Base-by-base conservation (phyloP, 1,140 invertebrate species). In the Colletes latitarsis region DNA sequence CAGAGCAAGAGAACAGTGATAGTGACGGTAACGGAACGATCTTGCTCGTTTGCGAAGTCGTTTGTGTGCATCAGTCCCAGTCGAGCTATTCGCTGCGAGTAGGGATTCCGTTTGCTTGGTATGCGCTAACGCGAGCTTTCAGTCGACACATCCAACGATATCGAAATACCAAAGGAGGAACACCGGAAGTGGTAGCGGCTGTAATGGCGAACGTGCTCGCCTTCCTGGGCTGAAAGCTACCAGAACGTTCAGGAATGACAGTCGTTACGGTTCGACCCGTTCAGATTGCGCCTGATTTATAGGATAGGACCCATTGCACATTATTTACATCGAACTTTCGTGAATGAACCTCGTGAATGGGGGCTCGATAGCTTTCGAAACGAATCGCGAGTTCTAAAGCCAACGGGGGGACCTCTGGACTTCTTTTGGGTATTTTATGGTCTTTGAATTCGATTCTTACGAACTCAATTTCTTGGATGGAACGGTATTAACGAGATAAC, bases 241-340 rank as follows among this genome's bases (percentile, higher is more conserved):
- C 21, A 43, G 19, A 19, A 43, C 39, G 41, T 55, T 46, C 46
- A 49, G 2, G 63, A 55, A 30, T 77, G 75, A 63, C 74, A 82
- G 72, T 75, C 80, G 73, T 78, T 82, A 67, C 62, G 30, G 66
- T 78, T 78, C 68, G 63, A 71, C 17, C 39, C 43, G 39, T 64
- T 57, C 63, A 14, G 39, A 10, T 66, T 5, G 2, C 4, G 12
- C 6, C 15, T 58, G 74, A 68, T 58, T 77, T 69, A 69, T 43
- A 41, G 15, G 17, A 3, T 39, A 41, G 41, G 9, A 0, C 4
- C 1, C 41, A 19, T 49, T 14, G 12, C 6, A 39, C 53, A 58
- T 68, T 49, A 69, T 77, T 69, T 58, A 49, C 60, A 39, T 66
- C 0, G 6, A 4, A 6, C 17, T 19, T 9, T 17, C 4, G 30